phyloP scores from a whole-genome alignment of 37 sponge, comb jelly and placozoan species.

The Ephydatia muelleri region DNA sequence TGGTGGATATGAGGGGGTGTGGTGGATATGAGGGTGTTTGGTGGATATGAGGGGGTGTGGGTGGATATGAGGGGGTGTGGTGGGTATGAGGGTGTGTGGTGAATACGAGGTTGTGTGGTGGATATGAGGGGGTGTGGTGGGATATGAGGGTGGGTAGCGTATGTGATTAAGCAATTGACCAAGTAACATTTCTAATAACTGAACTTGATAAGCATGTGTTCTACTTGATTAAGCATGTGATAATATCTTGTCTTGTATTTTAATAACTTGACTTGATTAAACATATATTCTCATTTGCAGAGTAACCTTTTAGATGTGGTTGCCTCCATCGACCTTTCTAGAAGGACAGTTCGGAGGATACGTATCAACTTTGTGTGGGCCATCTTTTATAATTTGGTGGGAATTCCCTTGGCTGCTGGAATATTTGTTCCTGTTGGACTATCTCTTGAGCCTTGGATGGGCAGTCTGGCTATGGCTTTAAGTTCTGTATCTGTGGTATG shows the following conservation, averaged over 20 bases:
- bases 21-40: neutral
- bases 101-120: too few species aligned
- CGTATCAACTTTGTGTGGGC: conserved; percentile 89
- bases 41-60: neutral
- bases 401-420: conserved; percentile 95
- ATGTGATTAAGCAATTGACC: too few species aligned
- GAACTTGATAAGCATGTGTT: too few species aligned
- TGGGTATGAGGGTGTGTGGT: too few species aligned
- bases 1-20: neutral
- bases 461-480: conserved; percentile 94
- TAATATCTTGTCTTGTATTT: too few species aligned
- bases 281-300: conserved; percentile 21
- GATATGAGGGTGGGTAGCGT: too few species aligned
- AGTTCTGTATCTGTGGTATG: conserved; percentile 96
- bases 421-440: conserved; percentile 81
- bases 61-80: too few species aligned
- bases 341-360: conserved; percentile 73
- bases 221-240: too few species aligned
- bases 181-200: too few species aligned
- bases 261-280: neutral
- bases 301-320: conserved; percentile 83
- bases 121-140: too few species aligned
- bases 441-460: conserved; percentile 93
- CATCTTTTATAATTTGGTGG: conserved; percentile 78
- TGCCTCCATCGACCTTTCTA: conserved; percentile 80